These are phyloP conservation scores for Eidolon dupreanum DNA, from an alignment of 2,797 vertebrate species.

Conservation along the genomic window DNA sequence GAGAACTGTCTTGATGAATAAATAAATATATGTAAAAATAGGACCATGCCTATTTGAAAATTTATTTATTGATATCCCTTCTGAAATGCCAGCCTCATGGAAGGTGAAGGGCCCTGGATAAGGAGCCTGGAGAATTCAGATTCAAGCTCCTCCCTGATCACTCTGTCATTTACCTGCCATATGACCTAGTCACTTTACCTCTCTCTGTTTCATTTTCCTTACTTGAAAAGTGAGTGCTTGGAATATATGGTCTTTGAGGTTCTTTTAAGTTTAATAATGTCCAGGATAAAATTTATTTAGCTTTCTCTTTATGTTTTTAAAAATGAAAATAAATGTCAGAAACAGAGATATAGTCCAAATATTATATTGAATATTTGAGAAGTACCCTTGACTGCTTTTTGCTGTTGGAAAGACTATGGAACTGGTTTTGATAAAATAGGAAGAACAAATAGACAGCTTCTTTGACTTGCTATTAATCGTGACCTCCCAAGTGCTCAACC, in stretches of 20 bases:
- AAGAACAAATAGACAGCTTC: neutral
- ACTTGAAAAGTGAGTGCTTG: neutral
- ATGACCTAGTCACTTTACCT: neutral
- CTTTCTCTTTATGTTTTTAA: neutral
- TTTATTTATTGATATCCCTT: neutral
- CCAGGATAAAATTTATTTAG: neutral
- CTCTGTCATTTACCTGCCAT: neutral
- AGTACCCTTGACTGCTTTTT: neutral
- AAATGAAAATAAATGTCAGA: conserved; percentile 15
- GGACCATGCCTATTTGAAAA: neutral
- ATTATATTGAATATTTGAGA: neutral
- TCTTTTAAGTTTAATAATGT: neutral
- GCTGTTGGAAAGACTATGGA: neutral
- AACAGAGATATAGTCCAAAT: neutral
- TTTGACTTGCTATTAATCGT: fast-evolving
- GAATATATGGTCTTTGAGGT: neutral
- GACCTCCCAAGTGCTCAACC: neutral
- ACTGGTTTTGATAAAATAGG: neutral
- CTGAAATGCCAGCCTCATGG: neutral
- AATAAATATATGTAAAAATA: neutral
- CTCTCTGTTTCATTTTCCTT: neutral
- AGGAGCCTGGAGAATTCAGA: neutral
- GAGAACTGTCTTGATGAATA: neutral
- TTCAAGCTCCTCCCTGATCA: fast-evolving
- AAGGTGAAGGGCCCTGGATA: neutral